These are phyloP conservation scores for Drosophila kanekoi DNA, from an alignment of 2,888 invertebrate species.

Conservation along the genomic window DNA sequence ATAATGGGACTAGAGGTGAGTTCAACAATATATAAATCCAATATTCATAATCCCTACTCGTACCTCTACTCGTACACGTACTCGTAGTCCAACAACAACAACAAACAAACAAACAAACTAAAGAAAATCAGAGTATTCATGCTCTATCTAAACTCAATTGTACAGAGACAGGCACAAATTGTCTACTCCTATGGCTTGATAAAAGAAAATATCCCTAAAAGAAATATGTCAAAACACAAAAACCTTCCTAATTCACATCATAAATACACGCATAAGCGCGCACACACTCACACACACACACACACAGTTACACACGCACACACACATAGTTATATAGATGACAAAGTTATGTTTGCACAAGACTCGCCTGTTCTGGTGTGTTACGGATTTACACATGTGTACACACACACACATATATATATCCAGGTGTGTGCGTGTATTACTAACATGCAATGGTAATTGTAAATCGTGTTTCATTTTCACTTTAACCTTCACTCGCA, in stretches of 20 bases:
- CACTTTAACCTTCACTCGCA: too few species aligned
- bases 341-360: slow-evolving; percentile 5
- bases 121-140: slow-evolving; percentile 9
- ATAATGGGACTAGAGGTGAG: slow-evolving; percentile 47
- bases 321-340: slow-evolving; percentile 4
- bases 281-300: background rate
- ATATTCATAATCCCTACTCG: slow-evolving; percentile 25
- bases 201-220: slow-evolving; percentile 1
- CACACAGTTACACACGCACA: background rate
- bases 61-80: slow-evolving; percentile 38
- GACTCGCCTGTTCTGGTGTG: slow-evolving; percentile 13
- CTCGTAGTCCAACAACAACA: slow-evolving; percentile 33
- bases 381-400: slow-evolving; percentile 10
- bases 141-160: slow-evolving; percentile 24
- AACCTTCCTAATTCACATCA: slow-evolving; percentile 11
- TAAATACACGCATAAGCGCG: background rate
- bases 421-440: background rate
- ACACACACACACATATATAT: background rate
- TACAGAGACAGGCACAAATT: slow-evolving; percentile 44
- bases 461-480: background rate
- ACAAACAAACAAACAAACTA: background rate
- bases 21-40: slow-evolving; percentile 27
- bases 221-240: slow-evolving; percentile 1
- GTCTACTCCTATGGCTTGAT: slow-evolving; percentile 28
- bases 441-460: too few species aligned